Conservation (phyloP, 2,888 invertebrate genomes). For the Saturnia pavonia region DNA sequence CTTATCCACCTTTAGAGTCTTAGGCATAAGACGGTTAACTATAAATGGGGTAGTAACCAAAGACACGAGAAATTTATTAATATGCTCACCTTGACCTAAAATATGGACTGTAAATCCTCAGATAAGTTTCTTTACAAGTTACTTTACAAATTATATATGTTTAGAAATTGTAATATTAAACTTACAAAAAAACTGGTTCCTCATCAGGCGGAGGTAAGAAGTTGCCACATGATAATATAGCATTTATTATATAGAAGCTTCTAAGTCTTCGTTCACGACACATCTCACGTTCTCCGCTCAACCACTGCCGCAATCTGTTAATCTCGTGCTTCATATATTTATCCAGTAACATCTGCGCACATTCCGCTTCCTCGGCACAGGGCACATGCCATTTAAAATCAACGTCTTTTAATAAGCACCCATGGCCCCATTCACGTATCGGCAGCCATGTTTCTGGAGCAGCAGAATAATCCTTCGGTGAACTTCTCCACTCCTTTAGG, state of each 20-base stretch:
- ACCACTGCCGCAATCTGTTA: conserved; percentile 80
- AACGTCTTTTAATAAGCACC: conserved; percentile 84
- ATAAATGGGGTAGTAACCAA: neutral
- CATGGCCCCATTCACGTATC: conserved; percentile 91
- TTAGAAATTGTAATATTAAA: conserved; percentile 30
- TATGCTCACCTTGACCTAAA: neutral
- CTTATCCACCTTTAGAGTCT: too few relatives aligned
- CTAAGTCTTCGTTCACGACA: conserved; percentile 86
- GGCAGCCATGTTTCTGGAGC: conserved; percentile 87
- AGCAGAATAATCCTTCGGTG: conserved; percentile 81
- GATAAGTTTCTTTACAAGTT: neutral
- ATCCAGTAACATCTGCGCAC: conserved; percentile 84
- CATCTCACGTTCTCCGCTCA: conserved; percentile 73
- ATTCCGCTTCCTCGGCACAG: conserved; percentile 84
- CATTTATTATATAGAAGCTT: conserved; percentile 85
- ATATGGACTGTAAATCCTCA: neutral
- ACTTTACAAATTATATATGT: neutral
- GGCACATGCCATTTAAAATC: conserved; percentile 91
- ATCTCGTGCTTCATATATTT: conserved; percentile 86
- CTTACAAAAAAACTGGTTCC: conserved; percentile 79
- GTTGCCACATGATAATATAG: conserved; percentile 83
- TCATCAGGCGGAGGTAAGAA: conserved; percentile 88
- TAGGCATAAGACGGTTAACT: too few relatives aligned
- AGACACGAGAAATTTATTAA: neutral
- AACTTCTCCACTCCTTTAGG: conserved; percentile 84